Evolutionary conservation across 2,888 invertebrate genomes (phyloP).

Genomic region (Cryptocheilus praepositus): DNA sequence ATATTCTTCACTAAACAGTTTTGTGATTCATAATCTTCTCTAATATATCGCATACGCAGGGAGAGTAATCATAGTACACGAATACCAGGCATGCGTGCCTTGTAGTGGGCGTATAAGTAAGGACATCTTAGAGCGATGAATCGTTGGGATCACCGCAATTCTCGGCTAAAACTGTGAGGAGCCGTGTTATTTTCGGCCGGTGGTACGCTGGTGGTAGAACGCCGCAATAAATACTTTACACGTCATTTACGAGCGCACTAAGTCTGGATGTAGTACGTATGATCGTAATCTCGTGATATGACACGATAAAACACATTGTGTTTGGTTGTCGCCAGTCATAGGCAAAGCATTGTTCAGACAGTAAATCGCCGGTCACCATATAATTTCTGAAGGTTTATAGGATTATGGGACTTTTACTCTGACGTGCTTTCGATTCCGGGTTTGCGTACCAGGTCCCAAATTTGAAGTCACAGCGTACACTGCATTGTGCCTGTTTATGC

Average conservation of each 20-base stretch:
- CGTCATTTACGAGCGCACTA: conserved; percentile 36
- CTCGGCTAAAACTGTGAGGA: too few relatives aligned
- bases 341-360: background rate
- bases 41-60: too few relatives aligned
- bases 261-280: background rate
- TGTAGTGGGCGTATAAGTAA: background rate
- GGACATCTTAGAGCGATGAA: background rate
- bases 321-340: conserved; percentile 26
- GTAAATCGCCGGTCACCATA: conserved; percentile 1
- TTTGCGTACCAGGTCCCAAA: background rate
- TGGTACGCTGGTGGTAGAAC: conserved; percentile 8
- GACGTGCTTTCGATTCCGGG: too few relatives aligned
- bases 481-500: background rate
- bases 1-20: too few relatives aligned
- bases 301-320: conserved; percentile 9
- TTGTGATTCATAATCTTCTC: too few relatives aligned
- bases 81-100: background rate
- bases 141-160: too few relatives aligned
- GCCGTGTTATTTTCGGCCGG: too few relatives aligned
- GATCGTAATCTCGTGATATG: background rate
- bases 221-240: conserved; percentile 36
- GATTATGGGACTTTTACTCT: background rate
- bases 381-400: conserved; percentile 22
- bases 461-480: background rate
- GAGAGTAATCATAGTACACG: too few relatives aligned